Evolutionary conservation across 2,113 vertebrate genomes (phyloP).

Genomic region (Nannobrachium achirus): DNA sequence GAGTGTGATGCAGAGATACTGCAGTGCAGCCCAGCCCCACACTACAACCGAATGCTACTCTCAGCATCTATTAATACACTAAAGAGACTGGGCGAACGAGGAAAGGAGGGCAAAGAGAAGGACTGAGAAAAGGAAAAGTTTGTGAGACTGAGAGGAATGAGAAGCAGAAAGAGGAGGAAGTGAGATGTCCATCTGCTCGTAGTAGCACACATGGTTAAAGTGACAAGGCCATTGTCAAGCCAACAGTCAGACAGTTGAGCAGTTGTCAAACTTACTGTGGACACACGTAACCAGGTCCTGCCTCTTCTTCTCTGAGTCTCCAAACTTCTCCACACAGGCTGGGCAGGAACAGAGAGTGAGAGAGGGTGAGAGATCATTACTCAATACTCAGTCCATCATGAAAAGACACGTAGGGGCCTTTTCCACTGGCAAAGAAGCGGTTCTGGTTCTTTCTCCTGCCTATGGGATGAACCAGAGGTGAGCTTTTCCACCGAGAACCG

Average conservation of each 20-base stretch:
- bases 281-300: slow-evolving; percentile 89
- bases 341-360: slow-evolving; percentile 41
- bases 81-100: background rate
- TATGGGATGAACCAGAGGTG: no score
- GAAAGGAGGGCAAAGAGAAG: background rate
- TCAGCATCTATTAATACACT: slow-evolving; percentile 25
- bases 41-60: slow-evolving; percentile 15
- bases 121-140: background rate
- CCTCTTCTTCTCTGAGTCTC: slow-evolving; percentile 81
- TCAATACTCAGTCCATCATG: background rate
- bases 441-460: no score
- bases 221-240: background rate
- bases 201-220: no score
- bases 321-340: slow-evolving; percentile 87
- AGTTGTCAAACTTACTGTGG: slow-evolving; percentile 86
- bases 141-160: slow-evolving; percentile 8
- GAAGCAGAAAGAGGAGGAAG: background rate
- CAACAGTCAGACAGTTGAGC: background rate
- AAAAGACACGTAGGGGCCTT: no score
- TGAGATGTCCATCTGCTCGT: background rate
- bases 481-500: no score
- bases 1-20: slow-evolving; percentile 59
- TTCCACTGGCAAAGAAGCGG: no score
- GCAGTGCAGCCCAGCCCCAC: slow-evolving; percentile 66
- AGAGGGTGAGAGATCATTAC: slow-evolving; percentile 2